These are phyloP conservation scores for Polydrusus cervinus DNA, from an alignment of 2,888 invertebrate genomes.

Conservation along the genomic window DNA sequence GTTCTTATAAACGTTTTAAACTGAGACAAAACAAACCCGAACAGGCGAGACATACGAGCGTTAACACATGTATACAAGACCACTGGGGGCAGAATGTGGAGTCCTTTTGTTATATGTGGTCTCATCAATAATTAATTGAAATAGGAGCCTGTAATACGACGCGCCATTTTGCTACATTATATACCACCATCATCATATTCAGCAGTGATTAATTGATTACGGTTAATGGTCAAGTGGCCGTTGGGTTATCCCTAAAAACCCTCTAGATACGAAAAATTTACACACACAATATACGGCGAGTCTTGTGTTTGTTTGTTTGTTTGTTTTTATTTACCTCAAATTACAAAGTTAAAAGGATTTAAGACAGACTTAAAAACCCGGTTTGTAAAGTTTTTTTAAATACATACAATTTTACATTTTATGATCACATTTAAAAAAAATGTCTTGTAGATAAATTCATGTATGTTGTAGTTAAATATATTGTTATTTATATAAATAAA, in stretches of 20 bases:
- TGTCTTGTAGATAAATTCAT: too few species aligned
- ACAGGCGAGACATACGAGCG: constrained; percentile 22
- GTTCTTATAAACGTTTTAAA: constrained; percentile 29
- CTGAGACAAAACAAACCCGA: constrained; percentile 24
- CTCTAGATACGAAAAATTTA: constrained; percentile 27
- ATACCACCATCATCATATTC: constrained; percentile 62
- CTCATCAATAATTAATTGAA: constrained; percentile 65
- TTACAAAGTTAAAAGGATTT: background rate
- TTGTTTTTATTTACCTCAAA: constrained; percentile 24
- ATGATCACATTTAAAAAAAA: too few species aligned
- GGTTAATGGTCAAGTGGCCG: constrained; percentile 61
- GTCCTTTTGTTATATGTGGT: constrained; percentile 61
- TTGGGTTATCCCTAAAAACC: constrained; percentile 53
- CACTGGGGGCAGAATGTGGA: constrained; percentile 77
- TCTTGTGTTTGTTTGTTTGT: constrained; percentile 15
- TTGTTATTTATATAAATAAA: too few species aligned
- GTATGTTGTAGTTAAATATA: too few species aligned
- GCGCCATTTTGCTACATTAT: constrained; percentile 61
- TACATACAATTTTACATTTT: too few species aligned
- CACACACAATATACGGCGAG: constrained; percentile 33
- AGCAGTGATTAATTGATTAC: constrained; percentile 62
- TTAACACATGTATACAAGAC: constrained; percentile 70
- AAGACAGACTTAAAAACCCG: background rate
- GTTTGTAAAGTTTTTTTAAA: too few species aligned
- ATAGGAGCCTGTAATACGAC: constrained; percentile 63